Evolutionary conservation across 2,113 vertebrate species (phyloP), one percentile per base, ranked within the genome.

Genomic region (Megatriorchis doriae): DNA sequence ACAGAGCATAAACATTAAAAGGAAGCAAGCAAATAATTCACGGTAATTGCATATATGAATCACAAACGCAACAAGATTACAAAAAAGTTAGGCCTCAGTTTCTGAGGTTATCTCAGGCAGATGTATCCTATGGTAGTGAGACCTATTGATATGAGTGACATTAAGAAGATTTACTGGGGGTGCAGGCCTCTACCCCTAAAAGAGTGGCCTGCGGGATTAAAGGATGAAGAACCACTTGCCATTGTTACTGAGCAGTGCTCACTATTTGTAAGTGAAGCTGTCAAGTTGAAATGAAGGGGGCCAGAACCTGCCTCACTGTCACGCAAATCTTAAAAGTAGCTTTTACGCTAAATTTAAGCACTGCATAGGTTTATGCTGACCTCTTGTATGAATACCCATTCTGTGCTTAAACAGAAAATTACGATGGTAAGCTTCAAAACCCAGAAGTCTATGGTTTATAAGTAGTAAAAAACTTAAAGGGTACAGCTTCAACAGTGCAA

Each of bases 121-220:
- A 52, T 31, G 15, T 38, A 16, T 11, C 43, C 40, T 68, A 0
- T 0, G 0, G 17, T 52, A 36, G 13, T 42, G 55, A 61, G 23
- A 61, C 4, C 8, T 42, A 16, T 4, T 11, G 16, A 31, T n/a
- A 18, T 19, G 29, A 87, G 14, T n/a, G 34, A 78, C 45, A 52
- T n/a, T n/a, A 81, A 66, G 36, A 68, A 71, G n/a, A 55, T 47
- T 31, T 29, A 42, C 6, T 16, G 26, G 20, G 48, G 16, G 2
- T 38, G 10, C 15, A 77, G 34, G 23, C 3, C 19, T 42, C 20
- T 38, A 13, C 16, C 11, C 11, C 53, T 43, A 10, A 59, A 70
- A 63, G 19, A 71, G 29, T 15, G 19, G 42, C 32, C 20, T 38
- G 29, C 27, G 52, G n/a, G 29, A 80, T 63, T 66, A 75, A 55